Conservation (phyloP, 2,113 vertebrate species). For the Paramormyrops kingsleyae region DNA sequence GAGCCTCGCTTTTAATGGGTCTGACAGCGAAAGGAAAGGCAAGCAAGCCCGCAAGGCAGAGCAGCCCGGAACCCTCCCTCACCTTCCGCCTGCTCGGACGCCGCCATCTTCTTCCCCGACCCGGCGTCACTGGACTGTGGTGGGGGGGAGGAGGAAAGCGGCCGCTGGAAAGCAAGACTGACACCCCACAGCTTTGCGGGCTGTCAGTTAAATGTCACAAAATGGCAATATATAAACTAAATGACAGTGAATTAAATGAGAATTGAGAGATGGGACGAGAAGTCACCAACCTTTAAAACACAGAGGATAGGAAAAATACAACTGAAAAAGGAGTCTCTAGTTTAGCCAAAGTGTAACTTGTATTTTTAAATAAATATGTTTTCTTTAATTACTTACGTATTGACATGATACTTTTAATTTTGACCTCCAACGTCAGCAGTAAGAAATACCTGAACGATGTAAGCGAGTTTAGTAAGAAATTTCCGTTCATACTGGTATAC, state of each 20-base stretch:
- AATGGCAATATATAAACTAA: neutral
- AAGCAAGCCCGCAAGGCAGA: neutral
- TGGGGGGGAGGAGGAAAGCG: neutral
- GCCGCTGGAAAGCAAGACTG: neutral
- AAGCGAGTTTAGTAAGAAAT: neutral
- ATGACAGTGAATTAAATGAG: neutral
- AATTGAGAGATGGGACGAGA: neutral
- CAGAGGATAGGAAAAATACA: neutral
- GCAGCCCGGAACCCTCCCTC: conserved; percentile 17
- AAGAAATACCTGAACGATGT: neutral
- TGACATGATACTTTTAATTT: neutral
- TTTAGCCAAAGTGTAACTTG: neutral
- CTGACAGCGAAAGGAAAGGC: neutral
- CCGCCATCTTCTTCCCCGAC: conserved; percentile 33
- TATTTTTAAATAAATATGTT: neutral
- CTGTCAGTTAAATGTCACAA: neutral
- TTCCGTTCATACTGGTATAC: neutral
- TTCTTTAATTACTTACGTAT: neutral
- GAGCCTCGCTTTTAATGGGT: neutral
- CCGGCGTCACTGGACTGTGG: conserved; percentile 21
- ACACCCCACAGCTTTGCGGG: neutral
- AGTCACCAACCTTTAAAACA: neutral
- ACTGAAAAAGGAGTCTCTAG: neutral
- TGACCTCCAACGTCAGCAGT: neutral
- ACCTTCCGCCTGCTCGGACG: conserved; percentile 36